Conservation (phyloP, 2,113 vertebrate species). For the Xiphophorus couchianus region DNA sequence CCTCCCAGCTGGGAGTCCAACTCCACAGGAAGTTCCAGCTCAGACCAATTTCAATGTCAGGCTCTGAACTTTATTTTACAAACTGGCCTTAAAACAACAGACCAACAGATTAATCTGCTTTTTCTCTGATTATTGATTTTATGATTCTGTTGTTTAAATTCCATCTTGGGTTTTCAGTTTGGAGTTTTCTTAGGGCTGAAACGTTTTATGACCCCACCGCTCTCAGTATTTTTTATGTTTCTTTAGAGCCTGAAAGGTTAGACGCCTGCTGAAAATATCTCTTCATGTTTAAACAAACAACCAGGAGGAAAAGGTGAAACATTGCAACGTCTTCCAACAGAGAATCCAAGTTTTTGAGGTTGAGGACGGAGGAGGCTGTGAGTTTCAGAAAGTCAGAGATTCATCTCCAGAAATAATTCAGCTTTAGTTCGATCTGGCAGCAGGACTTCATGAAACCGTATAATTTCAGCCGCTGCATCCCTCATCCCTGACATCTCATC, state of each 20-base stretch:
- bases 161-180: not conserved
- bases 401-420: conserved; percentile 3
- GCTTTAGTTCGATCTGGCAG: not conserved
- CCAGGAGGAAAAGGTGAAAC: not conserved
- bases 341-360: not conserved
- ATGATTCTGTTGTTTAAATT: not conserved
- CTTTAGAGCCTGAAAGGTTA: not conserved
- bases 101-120: not conserved
- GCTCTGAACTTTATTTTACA: too few species aligned
- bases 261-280: not conserved
- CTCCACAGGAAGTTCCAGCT: too few species aligned
- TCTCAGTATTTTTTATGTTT: not conserved
- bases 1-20: too few species aligned
- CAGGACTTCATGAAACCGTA: conserved; percentile 14
- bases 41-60: too few species aligned
- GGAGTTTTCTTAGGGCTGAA: too few species aligned
- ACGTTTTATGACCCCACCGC: not conserved
- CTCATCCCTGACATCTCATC: conserved; percentile 7
- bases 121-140: not conserved
- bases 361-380: not conserved
- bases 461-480: not conserved
- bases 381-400: not conserved
- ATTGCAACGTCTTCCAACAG: not conserved
- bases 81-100: too few species aligned
- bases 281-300: too few species aligned